Evolutionary conservation across 2,113 vertebrate species (phyloP).

Genomic region (Junco hyemalis): DNA sequence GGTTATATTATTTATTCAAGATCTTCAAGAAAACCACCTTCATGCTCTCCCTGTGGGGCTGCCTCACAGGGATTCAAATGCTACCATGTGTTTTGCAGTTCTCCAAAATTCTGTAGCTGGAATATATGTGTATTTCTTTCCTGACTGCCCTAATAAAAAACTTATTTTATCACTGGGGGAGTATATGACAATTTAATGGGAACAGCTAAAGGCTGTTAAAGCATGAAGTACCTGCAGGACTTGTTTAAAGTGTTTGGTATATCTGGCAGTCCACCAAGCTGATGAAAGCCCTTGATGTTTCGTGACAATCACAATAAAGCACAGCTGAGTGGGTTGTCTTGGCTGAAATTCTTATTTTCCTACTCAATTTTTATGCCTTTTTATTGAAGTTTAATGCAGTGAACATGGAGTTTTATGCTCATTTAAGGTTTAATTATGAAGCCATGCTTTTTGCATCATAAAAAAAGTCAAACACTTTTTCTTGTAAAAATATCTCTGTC

Average conservation of each 20-base stretch:
- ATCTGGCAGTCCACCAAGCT: slow-evolving; percentile 26
- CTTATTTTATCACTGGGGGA: not conserved
- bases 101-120: not conserved
- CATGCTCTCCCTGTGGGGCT: not conserved
- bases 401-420: not conserved
- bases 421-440: slow-evolving; percentile 38
- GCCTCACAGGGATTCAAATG: not conserved
- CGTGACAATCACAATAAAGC: slow-evolving; percentile 9
- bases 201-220: not conserved
- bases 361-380: slow-evolving; percentile 31
- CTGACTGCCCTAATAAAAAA: not conserved
- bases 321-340: not conserved
- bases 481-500: not conserved
- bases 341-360: slow-evolving; percentile 19
- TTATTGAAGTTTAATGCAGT: slow-evolving; percentile 2
- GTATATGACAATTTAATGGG: not conserved
- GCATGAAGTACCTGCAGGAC: slow-evolving; percentile 7
- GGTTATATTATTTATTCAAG: not conserved
- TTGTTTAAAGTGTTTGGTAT: slow-evolving; percentile 2
- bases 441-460: not conserved
- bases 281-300: slow-evolving; percentile 37
- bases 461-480: not conserved
- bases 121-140: not conserved
- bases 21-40: not conserved
- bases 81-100: not conserved